Conservation (phyloP, 2,888 invertebrate genomes). For the Lasioglossum lativentre region DNA sequence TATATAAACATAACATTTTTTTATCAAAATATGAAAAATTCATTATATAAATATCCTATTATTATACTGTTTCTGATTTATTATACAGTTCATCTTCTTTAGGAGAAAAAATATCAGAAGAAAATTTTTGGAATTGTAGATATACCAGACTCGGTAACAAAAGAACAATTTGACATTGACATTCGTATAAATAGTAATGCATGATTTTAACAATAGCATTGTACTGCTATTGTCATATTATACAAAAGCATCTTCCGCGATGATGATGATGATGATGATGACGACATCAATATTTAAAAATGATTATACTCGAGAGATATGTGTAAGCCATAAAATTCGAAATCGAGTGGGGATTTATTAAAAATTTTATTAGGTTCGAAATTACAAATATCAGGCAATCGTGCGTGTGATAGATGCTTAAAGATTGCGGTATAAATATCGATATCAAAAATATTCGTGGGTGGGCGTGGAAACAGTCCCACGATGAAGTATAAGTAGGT, state of each 20-base stretch:
- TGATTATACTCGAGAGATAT: background rate
- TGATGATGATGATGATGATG: background rate
- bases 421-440: background rate
- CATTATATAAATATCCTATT: background rate
- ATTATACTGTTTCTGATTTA: background rate
- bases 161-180: background rate
- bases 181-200: background rate
- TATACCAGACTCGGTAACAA: background rate
- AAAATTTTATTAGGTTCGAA: background rate
- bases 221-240: background rate
- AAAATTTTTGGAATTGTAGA: background rate
- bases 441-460: background rate
- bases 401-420: background rate
- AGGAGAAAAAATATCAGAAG: too few relatives aligned
- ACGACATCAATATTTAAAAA: background rate
- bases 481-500: slow-evolving; percentile 18
- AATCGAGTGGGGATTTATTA: background rate
- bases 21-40: background rate
- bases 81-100: background rate
- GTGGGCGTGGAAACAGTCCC: slow-evolving; percentile 4
- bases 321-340: background rate
- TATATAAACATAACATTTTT: background rate
- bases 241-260: background rate
- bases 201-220: background rate
- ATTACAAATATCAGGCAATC: background rate